phyloP scores from a whole-genome alignment of 2,888 invertebrate species.

The Eustalomyia histrio region DNA sequence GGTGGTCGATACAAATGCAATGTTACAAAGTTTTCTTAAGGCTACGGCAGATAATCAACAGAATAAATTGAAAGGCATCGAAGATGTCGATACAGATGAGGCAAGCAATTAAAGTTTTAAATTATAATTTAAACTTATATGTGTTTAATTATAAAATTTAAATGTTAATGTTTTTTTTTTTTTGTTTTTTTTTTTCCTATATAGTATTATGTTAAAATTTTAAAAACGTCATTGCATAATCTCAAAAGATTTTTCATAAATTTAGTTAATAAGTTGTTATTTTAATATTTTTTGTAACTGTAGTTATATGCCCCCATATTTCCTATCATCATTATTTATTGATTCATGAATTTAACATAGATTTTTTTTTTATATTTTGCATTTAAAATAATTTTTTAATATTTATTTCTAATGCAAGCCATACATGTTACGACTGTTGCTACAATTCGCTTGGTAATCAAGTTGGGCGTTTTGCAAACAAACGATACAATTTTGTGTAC shows the following conservation, averaged over 20 bases:
- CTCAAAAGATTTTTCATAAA: constrained; percentile 39
- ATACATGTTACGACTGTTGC: too few relatives aligned
- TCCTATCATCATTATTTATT: constrained; percentile 35
- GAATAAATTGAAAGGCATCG: constrained; percentile 74
- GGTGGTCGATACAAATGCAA: constrained; percentile 76
- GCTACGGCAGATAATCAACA: constrained; percentile 73
- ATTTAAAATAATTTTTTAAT: constrained; percentile 22
- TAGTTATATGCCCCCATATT: not conserved
- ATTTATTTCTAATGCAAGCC: not conserved
- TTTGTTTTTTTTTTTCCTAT: constrained; percentile 33
- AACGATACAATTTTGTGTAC: too few relatives aligned
- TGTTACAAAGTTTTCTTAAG: constrained; percentile 75
- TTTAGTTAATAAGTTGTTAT: constrained; percentile 46
- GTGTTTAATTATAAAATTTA: not conserved
- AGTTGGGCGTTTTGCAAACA: too few relatives aligned
- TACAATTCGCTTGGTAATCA: too few relatives aligned
- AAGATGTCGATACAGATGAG: constrained; percentile 78
- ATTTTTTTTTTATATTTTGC: constrained; percentile 14
- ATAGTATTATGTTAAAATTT: constrained; percentile 54
- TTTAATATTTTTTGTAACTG: constrained; percentile 11
- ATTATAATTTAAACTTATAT: not conserved
- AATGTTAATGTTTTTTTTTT: not conserved
- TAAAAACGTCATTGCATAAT: constrained; percentile 27
- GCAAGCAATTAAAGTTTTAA: constrained; percentile 74
- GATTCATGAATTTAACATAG: constrained; percentile 24